Conservation (phyloP, 2,888 invertebrate species). For the Entomobrya multifasciata region DNA sequence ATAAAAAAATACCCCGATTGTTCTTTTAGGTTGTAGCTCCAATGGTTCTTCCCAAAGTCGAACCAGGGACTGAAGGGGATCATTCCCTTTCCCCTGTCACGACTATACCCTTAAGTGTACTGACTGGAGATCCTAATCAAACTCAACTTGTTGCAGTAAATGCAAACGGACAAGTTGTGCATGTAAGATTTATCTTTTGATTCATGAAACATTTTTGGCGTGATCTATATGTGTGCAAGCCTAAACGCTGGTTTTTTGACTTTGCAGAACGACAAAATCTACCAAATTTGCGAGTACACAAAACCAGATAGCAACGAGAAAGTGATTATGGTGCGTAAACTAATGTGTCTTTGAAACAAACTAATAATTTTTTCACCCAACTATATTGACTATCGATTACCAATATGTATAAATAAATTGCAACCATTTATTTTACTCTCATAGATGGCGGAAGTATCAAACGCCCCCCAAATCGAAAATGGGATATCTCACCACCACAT, state of each 20-base stretch:
- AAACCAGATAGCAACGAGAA: constrained; percentile 78
- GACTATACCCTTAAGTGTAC: constrained; percentile 73
- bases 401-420: too few species aligned
- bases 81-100: constrained; percentile 42
- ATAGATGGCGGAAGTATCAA: constrained; percentile 73
- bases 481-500: constrained; percentile 50
- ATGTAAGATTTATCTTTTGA: too few species aligned
- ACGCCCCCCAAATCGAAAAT: constrained; percentile 51
- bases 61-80: constrained; percentile 87
- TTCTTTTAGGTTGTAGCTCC: constrained; percentile 86
- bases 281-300: constrained; percentile 79
- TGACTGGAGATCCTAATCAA: constrained; percentile 79
- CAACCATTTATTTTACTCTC: too few species aligned
- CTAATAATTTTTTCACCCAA: neutral
- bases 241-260: constrained; percentile 22
- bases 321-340: constrained; percentile 78
- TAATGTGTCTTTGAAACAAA: neutral
- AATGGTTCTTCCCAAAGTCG: constrained; percentile 90
- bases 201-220: too few species aligned
- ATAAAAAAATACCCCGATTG: too few species aligned
- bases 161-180: constrained; percentile 79
- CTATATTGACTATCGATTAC: too few species aligned
- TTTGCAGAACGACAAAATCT: constrained; percentile 79
- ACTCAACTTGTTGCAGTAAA: constrained; percentile 78
- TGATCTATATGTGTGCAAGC: too few species aligned